phyloP scores from a whole-genome alignment of 92 coral and sea anemone genomes.

The Phymanthus crucifer region DNA sequence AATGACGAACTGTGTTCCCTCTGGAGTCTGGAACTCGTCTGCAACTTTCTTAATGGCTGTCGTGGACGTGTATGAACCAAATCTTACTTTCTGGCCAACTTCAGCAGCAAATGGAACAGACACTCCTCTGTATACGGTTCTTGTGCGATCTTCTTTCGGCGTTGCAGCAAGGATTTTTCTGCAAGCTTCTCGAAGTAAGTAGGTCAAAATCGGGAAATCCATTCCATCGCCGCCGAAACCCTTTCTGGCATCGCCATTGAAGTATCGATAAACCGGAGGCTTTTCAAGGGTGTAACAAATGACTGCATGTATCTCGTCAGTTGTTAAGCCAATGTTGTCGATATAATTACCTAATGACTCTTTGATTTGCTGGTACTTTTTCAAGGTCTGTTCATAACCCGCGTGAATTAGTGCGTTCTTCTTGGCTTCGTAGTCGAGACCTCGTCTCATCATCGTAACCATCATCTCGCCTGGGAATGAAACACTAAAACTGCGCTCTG shows the following conservation, averaged over 20 bases:
- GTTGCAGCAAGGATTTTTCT: constrained; percentile 65
- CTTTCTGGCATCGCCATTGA: constrained; percentile 64
- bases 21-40: constrained; percentile 44
- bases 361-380: constrained; percentile 46
- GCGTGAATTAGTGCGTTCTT: constrained; percentile 70
- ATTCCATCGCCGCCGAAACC: constrained; percentile 72
- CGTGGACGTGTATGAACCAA: constrained; percentile 73
- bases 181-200: constrained; percentile 72
- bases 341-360: constrained; percentile 18
- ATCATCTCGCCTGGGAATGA: constrained; percentile 73
- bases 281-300: constrained; percentile 69
- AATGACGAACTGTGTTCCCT: constrained; percentile 68
- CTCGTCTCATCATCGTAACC: constrained; percentile 70
- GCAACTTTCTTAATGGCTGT: constrained; percentile 55
- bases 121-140: constrained; percentile 65
- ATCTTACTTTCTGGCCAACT: constrained; percentile 59
- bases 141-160: constrained; percentile 58
- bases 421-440: constrained; percentile 66
- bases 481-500: constrained; percentile 57
- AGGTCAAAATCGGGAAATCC: constrained; percentile 76
- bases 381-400: constrained; percentile 63
- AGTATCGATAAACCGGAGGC: constrained; percentile 72
- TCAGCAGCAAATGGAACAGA: constrained; percentile 54
- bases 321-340: constrained; percentile 52
- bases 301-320: constrained; percentile 55